Base-by-base conservation (phyloP, 2,797 vertebrate genomes). In the Triplophysa bombifrons region DNA sequence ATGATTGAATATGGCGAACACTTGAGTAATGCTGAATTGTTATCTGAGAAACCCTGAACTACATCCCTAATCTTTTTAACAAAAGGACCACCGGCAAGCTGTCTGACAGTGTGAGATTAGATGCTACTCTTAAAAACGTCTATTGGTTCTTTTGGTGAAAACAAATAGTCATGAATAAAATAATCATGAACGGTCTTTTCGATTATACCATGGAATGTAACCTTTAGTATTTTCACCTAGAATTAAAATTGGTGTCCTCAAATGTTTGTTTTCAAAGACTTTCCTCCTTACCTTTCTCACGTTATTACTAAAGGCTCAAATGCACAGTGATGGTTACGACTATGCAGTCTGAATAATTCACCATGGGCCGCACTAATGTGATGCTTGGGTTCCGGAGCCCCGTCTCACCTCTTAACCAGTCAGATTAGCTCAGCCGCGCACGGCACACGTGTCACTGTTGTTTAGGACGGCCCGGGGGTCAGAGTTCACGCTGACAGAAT, bases 351-450 rank as follows among this genome's bases (percentile, higher is more conserved):
- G 89, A 92, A 93, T 93, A 91, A 93, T 95, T 93, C 79, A 94
- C 67, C 16, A 83, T 60, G 27, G 13, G 74, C 81, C 65, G 0
- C 63, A 80, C 74, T 91, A 89, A 91, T 89, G 84, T 84, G 79
- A 83, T 80, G 80, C 19, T 71, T 19, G 51, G 85, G 82, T 72
- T 87, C 86, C 58, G 84, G 74, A 70, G 65, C 86, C 85, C 88
- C 91, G 85, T 90, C 80, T 81, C 5, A 63, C 85, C 91, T 93
- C 91, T 92, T 92, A 92, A 90, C 86, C 89, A 94, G 92, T 95
- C 90, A 91, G 89, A 88, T 93, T 86, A 85, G 87, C 88, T 95
- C 92, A 93, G 84, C 85, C 79, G 80, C 87, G 81, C 25, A 86
- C 86, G 86, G 87, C 85, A 77, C 83, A 86, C 83, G 86, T 92